phyloP scores from a whole-genome alignment of 2,797 vertebrate genomes.

The Telmatherina bonti region DNA sequence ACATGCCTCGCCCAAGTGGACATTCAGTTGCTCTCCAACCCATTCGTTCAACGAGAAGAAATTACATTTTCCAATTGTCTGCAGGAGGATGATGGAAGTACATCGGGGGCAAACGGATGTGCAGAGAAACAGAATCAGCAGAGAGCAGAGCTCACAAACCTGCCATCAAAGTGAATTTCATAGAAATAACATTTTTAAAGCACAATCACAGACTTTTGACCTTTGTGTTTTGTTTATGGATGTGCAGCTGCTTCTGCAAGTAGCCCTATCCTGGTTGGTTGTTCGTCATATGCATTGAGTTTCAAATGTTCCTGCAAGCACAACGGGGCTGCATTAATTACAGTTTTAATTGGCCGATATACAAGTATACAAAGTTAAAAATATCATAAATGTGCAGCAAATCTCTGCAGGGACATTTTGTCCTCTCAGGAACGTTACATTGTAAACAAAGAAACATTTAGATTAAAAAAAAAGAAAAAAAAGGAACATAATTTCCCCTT shows the following conservation, averaged over 20 bases:
- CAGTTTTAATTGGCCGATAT: slow-evolving; percentile 71
- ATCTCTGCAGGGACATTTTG: slow-evolving; percentile 75
- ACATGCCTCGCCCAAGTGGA: slow-evolving; percentile 47
- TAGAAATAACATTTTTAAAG: slow-evolving; percentile 42
- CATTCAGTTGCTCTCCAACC: slow-evolving; percentile 47
- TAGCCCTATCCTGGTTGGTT: slow-evolving; percentile 21
- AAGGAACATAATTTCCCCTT: slow-evolving; percentile 49
- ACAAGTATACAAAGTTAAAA: slow-evolving; percentile 67
- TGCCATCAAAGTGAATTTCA: slow-evolving; percentile 40
- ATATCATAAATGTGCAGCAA: slow-evolving; percentile 70
- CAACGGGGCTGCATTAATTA: slow-evolving; percentile 70
- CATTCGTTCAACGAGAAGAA: slow-evolving; percentile 61
- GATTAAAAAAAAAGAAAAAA: too few species aligned
- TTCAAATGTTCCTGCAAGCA: slow-evolving; percentile 58
- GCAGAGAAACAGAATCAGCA: slow-evolving; percentile 41
- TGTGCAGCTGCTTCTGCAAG: background rate
- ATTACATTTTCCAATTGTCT: slow-evolving; percentile 70
- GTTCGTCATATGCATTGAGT: slow-evolving; percentile 44
- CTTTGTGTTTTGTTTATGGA: slow-evolving; percentile 15
- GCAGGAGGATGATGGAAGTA: slow-evolving; percentile 51
- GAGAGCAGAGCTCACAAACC: slow-evolving; percentile 26
- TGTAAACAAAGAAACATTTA: slow-evolving; percentile 78
- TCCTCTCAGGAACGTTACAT: slow-evolving; percentile 73
- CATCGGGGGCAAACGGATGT: slow-evolving; percentile 38
- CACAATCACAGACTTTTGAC: slow-evolving; percentile 42